phyloP scores from a whole-genome alignment of 1,140 invertebrate genomes.

The Varroa destructor region DNA sequence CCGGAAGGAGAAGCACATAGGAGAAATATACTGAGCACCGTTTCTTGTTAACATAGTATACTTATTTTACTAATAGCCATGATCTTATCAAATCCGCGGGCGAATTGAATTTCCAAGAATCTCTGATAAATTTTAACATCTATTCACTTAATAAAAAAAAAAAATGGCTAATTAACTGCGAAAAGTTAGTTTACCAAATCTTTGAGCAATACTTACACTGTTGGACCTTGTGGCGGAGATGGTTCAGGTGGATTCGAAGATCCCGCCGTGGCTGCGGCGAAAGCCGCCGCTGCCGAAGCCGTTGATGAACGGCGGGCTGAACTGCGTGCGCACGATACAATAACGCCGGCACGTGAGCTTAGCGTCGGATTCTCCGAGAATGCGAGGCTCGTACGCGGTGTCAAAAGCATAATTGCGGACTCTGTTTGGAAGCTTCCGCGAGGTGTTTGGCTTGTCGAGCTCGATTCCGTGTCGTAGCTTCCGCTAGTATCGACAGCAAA shows the following conservation, averaged over 20 bases:
- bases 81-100: no score
- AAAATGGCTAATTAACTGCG: no score
- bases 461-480: constrained; percentile 34
- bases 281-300: constrained; percentile 72
- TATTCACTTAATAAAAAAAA: no score
- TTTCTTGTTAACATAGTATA: no score
- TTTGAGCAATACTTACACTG: constrained; percentile 18
- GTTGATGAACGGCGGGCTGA: constrained; percentile 79
- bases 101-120: no score
- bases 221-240: constrained; percentile 34
- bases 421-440: constrained; percentile 38
- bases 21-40: no score
- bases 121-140: no score
- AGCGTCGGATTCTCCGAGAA: constrained; percentile 47
- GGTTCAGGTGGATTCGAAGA: constrained; percentile 61
- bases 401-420: constrained; percentile 36
- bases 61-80: no score
- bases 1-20: no score
- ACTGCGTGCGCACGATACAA: constrained; percentile 78
- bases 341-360: constrained; percentile 64
- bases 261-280: constrained; percentile 78
- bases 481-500: constrained; percentile 31
- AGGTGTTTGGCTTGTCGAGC: constrained; percentile 35
- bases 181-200: no score
- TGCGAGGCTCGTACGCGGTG: constrained; percentile 48